These are phyloP conservation scores for Prunella himalayana DNA, from an alignment of 2,113 vertebrate species.

Conservation along the genomic window DNA sequence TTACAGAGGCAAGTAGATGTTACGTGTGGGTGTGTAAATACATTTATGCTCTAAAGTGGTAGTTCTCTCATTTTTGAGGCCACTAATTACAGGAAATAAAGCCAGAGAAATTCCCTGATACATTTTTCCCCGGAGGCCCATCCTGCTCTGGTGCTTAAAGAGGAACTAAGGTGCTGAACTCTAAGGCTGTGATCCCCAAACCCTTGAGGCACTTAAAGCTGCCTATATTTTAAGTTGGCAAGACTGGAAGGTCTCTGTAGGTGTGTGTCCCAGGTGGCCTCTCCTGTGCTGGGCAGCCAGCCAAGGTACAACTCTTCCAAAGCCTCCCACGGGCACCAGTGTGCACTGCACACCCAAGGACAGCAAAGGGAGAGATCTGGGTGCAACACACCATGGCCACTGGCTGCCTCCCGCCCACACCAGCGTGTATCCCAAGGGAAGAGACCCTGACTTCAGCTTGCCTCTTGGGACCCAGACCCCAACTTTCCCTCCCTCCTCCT, in stretches of 20 bases:
- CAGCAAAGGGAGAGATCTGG: neutral
- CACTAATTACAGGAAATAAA: conserved; percentile 61
- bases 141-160: neutral
- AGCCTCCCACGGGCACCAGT: neutral
- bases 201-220: conserved; percentile 22
- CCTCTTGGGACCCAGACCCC: neutral
- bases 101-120: conserved; percentile 57
- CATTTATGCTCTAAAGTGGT: conserved; percentile 41
- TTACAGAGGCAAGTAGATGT: conserved; percentile 44
- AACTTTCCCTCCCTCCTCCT: neutral
- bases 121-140: conserved; percentile 26
- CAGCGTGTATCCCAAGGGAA: accelerated
- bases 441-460: neutral
- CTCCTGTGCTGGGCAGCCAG: neutral
- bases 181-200: neutral
- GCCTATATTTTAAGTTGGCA: neutral
- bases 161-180: conserved; percentile 32
- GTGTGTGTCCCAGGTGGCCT: neutral
- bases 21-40: conserved; percentile 25
- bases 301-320: neutral
- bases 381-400: accelerated
- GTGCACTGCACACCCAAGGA: neutral
- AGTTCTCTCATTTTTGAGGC: conserved; percentile 50
- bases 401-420: accelerated
- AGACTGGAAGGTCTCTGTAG: neutral